Conservation (phyloP, 2,888 invertebrate genomes). For the Sialis fuliginosa region DNA sequence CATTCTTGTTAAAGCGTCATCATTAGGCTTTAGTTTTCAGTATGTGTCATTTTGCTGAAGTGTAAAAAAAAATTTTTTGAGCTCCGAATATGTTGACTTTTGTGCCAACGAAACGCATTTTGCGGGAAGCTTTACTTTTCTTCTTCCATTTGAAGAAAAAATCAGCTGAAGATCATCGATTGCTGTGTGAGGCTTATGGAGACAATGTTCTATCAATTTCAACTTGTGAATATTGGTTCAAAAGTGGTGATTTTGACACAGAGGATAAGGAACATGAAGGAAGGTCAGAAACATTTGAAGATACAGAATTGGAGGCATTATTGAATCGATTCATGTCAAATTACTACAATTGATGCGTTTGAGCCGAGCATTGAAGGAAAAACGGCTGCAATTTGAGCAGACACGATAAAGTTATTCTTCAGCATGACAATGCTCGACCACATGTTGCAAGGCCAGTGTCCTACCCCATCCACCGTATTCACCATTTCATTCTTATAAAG, state of each 20-base stretch:
- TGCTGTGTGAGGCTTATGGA: background rate
- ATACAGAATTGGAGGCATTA: background rate
- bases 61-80: no score
- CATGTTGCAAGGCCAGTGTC: background rate
- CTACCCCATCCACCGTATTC: background rate
- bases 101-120: no score
- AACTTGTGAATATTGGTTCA: background rate
- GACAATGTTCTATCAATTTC: background rate
- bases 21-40: no score
- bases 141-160: no score
- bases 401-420: background rate
- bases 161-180: no score
- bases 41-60: no score
- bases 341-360: background rate
- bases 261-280: background rate
- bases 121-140: no score
- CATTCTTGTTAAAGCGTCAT: background rate
- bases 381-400: background rate
- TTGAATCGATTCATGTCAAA: no score
- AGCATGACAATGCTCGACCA: background rate
- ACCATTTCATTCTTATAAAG: no score
- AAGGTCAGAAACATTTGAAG: background rate
- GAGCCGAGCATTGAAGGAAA: background rate
- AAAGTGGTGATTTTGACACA: background rate
- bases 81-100: no score